Conservation (phyloP, 2,888 invertebrate genomes). For the Emmelina monodactyla region DNA sequence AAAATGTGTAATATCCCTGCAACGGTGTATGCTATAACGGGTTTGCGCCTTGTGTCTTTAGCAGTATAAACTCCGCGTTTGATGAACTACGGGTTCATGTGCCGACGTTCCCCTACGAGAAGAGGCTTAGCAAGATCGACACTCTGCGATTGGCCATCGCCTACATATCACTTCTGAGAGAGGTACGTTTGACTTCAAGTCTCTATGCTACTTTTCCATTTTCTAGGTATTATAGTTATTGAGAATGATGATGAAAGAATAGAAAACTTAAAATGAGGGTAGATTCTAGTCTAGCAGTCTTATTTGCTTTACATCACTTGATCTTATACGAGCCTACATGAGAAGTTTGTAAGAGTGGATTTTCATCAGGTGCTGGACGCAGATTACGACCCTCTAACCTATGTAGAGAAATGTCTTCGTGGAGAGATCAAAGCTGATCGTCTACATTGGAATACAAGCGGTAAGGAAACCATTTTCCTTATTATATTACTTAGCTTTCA, state of each 20-base stretch:
- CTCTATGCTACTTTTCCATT: no score
- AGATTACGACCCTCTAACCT: constrained; percentile 90
- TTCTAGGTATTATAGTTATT: no score
- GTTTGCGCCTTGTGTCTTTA: constrained; percentile 66
- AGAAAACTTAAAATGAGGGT: no score
- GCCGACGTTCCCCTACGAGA: constrained; percentile 99
- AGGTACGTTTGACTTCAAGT: constrained; percentile 60
- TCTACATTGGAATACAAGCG: constrained; percentile 96
- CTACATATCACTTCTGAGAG: constrained; percentile 92
- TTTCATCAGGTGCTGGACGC: constrained; percentile 83
- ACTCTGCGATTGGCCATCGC: constrained; percentile 96
- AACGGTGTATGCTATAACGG: constrained; percentile 34
- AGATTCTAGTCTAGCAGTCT: no score
- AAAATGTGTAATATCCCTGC: no score
- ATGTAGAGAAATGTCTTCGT: constrained; percentile 90
- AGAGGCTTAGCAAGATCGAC: constrained; percentile 97
- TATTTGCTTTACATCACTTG: no score
- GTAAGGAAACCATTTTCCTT: no score
- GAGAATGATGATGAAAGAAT: no score
- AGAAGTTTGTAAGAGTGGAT: no score
- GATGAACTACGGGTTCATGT: constrained; percentile 97
- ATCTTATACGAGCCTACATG: no score
- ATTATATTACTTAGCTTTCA: no score
- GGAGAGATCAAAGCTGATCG: constrained; percentile 89
- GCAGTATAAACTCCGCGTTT: constrained; percentile 99